Conservation (phyloP, 2,797 vertebrate species). For the Alcedo atthis region DNA sequence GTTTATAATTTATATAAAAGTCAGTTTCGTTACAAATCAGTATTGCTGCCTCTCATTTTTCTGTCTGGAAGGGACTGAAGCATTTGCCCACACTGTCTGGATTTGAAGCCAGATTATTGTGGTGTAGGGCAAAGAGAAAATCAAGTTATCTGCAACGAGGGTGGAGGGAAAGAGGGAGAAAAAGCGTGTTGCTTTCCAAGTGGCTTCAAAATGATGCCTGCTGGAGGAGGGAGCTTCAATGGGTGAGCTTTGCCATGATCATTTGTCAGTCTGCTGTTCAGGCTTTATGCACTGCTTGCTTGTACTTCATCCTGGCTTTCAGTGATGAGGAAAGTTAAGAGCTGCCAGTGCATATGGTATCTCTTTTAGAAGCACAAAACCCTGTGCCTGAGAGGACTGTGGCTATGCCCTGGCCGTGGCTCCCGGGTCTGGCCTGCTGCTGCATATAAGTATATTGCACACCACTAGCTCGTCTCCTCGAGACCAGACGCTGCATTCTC, state of each 20-base stretch:
- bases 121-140: neutral
- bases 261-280: neutral
- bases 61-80: neutral
- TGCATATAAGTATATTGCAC: accelerated
- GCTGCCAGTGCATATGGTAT: accelerated
- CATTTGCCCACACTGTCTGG: accelerated
- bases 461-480: too few species aligned
- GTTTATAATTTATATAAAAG: slow-evolving; percentile 79
- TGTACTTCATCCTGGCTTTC: neutral
- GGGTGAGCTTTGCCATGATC: neutral
- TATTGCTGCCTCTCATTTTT: slow-evolving; percentile 50
- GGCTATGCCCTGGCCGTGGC: accelerated
- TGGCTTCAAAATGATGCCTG: neutral
- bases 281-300: neutral
- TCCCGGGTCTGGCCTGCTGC: neutral
- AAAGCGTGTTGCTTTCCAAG: neutral
- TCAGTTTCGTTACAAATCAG: slow-evolving; percentile 71
- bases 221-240: neutral
- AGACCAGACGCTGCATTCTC: neutral
- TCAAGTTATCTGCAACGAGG: neutral
- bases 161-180: neutral
- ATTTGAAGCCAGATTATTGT: neutral
- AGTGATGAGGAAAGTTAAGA: too few species aligned
- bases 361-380: neutral
- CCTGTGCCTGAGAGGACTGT: neutral